Base-by-base conservation (phyloP, 2,888 invertebrate species). In the Aporophyla nigra region DNA sequence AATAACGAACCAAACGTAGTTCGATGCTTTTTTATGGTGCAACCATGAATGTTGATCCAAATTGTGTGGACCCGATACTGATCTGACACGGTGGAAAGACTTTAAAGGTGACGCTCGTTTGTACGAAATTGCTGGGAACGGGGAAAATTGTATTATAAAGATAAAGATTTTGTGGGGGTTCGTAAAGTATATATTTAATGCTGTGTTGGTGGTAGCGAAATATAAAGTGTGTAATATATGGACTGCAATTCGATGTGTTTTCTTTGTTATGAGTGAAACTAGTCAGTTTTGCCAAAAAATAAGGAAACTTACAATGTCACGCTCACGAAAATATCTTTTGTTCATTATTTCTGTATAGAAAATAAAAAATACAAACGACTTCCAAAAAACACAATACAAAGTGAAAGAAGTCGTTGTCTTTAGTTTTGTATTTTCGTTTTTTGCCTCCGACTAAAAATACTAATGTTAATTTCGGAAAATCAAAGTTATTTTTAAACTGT, bases 1-100 rank as follows among this genome's bases (percentile, higher is more conserved):
- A 82, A 74, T 86, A 85, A 86, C 67, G 59, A 76, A 71, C 78
- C 74, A 21, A 73, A 87, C 74, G 65, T 76, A 73, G 69, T 78
- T 71, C 49, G 54, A 58, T 80, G 74, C 51, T 69, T 80, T 80
- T 85, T 86, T 77, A 74, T 78, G 51, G 49, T 71, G 46, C 67
- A 71, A 71, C 54, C 67, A 75, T 73, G 72, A 71, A 74, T 65
- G 71, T 73, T 62, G 62, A 77, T 63, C 59, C 62, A 79, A 78
- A 58, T 78, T 75, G 62, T 63, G 58, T 58, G 59, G 49, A 54
- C 66, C 43, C 59, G 72, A 78, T 86, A 75, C 54, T 51, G 73
- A 77, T 79, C 75, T 71, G 49, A 71, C 56, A 67, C 46, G n/a
- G 58, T 63, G n/a, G 40, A 62, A 58, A 40, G 46, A 72, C 72